Conservation (phyloP, 2,113 vertebrate species). For the Cynopterus brachyotis region DNA sequence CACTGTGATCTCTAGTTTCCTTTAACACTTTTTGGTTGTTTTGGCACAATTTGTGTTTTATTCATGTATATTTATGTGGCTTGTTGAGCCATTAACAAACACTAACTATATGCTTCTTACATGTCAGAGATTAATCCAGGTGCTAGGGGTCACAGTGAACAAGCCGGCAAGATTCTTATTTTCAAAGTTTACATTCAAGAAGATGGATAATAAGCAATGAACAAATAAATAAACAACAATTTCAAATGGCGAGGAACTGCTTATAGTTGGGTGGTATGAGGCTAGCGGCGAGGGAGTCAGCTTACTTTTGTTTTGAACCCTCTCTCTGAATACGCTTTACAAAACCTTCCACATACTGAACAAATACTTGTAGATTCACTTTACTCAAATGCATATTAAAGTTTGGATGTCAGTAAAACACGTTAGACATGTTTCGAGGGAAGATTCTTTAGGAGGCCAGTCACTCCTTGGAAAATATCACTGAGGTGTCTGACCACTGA, state of each 20-base stretch:
- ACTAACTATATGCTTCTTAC: background rate
- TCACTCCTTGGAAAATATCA: background rate
- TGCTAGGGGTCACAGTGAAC: background rate
- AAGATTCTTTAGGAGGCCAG: background rate
- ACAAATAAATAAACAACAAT: background rate
- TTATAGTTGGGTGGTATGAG: background rate
- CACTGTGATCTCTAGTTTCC: background rate
- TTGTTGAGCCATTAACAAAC: background rate
- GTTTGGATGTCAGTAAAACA: background rate
- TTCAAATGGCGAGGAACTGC: background rate
- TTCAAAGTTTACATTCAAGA: background rate
- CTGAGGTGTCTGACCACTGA: background rate
- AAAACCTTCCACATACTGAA: background rate
- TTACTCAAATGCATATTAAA: background rate
- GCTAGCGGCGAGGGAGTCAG: background rate
- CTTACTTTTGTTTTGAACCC: background rate
- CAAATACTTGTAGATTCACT: background rate
- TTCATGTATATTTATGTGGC: background rate
- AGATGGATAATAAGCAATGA: background rate
- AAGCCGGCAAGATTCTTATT: background rate
- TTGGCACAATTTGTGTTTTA: background rate
- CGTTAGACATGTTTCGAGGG: background rate
- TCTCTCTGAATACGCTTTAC: background rate
- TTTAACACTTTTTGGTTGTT: background rate
- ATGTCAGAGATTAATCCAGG: background rate